These are phyloP conservation scores for Cebidichthys violaceus DNA, from an alignment of 2,113 vertebrate genomes.

Conservation along the genomic window DNA sequence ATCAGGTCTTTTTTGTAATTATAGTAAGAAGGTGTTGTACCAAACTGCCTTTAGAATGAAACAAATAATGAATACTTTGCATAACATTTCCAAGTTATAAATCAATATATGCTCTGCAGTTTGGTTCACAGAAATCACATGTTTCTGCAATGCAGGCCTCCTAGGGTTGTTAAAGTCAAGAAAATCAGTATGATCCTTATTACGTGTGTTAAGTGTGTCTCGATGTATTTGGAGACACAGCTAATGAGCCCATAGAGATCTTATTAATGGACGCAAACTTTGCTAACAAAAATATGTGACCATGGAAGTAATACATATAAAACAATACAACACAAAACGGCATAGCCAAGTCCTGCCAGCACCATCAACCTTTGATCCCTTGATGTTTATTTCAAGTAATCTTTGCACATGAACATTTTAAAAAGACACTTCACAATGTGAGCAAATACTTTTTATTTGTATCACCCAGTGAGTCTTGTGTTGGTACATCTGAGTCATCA, in stretches of 20 bases:
- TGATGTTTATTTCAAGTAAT: conserved; percentile 2
- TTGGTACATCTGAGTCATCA: conserved; percentile 29
- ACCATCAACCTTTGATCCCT: background rate
- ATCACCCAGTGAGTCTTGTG: conserved; percentile 8
- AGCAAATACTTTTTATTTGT: conserved; percentile 23
- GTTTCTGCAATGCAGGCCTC: background rate
- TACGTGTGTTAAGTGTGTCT: background rate
- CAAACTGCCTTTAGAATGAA: background rate
- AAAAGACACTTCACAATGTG: background rate
- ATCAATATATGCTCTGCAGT: background rate
- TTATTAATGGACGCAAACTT: conserved; percentile 27
- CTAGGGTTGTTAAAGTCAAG: background rate
- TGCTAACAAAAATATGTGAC: background rate
- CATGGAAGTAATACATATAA: background rate
- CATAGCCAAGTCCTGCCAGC: background rate
- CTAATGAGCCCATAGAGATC: conserved; percentile 40
- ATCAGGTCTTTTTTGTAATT: background rate
- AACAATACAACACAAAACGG: background rate
- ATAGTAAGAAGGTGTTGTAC: background rate
- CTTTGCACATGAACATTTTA: conserved; percentile 3
- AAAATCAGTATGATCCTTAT: conserved; percentile 17
- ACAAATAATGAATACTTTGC: background rate
- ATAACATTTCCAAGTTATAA: background rate
- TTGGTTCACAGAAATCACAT: background rate
- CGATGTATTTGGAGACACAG: background rate